Evolutionary conservation across 2,113 vertebrate species (phyloP).

Genomic region (Coryphaenoides rupestris): DNA sequence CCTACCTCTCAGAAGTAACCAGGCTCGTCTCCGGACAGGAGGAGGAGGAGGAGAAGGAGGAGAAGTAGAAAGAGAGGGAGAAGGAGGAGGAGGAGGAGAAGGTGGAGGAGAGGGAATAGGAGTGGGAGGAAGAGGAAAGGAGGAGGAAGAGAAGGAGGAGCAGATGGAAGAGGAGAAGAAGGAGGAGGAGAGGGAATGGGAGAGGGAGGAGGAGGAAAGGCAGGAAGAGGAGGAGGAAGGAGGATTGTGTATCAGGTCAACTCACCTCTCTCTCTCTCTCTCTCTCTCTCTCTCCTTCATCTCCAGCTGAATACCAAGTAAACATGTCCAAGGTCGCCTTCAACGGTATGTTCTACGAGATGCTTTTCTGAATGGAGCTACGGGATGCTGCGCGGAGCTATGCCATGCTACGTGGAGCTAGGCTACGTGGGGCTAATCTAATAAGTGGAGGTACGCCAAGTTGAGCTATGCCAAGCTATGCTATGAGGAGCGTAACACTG

Average conservation of each 20-base stretch:
- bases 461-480: too few relatives aligned
- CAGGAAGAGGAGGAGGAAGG: background rate
- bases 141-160: too few relatives aligned
- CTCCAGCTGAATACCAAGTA: slow-evolving; percentile 53
- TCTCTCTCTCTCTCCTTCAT: background rate
- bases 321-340: slow-evolving; percentile 49
- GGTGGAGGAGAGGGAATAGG: background rate
- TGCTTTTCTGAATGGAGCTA: too few relatives aligned
- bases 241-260: background rate
- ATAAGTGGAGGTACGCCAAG: too few relatives aligned
- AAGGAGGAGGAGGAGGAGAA: background rate
- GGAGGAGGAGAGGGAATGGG: background rate
- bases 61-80: background rate
- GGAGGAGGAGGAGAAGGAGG: too few relatives aligned
- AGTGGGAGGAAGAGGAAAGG: background rate
- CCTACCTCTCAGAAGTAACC: slow-evolving; percentile 68
- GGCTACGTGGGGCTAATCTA: too few relatives aligned
- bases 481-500: too few relatives aligned
- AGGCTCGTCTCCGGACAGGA: slow-evolving; percentile 39
- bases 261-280: background rate
- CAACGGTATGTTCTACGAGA: too few relatives aligned
- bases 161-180: too few relatives aligned
- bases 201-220: background rate
- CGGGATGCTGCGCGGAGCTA: too few relatives aligned
- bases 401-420: too few relatives aligned